Conservation (phyloP, 2,797 vertebrate genomes). For the Cirrhinus mrigala region DNA sequence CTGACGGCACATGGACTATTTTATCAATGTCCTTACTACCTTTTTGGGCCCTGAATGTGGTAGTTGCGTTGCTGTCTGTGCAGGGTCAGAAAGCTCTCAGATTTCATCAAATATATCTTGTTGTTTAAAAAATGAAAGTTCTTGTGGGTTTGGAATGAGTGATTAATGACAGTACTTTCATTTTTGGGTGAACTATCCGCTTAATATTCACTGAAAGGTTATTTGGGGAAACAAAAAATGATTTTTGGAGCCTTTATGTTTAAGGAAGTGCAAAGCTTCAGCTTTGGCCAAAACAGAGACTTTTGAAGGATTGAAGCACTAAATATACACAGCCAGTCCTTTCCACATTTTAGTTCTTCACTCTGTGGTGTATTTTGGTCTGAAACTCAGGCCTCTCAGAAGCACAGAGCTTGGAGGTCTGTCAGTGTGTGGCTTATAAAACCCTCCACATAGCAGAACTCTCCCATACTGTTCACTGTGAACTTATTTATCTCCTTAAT, state of each 20-base stretch:
- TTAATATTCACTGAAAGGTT: not conserved
- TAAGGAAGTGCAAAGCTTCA: not conserved
- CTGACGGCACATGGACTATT: too few relatives aligned
- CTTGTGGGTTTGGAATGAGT: too few relatives aligned
- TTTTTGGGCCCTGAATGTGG: too few relatives aligned
- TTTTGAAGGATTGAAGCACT: not conserved
- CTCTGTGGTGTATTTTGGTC: slow-evolving; percentile 14
- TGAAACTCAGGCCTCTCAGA: slow-evolving; percentile 3
- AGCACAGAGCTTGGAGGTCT: slow-evolving; percentile 34
- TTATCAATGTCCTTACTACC: too few relatives aligned
- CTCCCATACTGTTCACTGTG: slow-evolving; percentile 55
- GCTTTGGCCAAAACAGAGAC: not conserved
- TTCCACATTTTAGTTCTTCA: not conserved
- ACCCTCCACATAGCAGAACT: slow-evolving; percentile 10
- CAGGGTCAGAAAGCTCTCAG: too few relatives aligned
- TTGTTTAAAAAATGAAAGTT: too few relatives aligned
- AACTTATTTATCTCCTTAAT: slow-evolving; percentile 67
- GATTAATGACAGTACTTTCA: too few relatives aligned
- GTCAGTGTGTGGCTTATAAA: slow-evolving; percentile 57
- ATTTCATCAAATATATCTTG: too few relatives aligned
- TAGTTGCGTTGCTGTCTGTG: too few relatives aligned
- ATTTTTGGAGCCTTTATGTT: not conserved
- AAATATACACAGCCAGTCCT: not conserved
- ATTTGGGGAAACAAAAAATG: not conserved
- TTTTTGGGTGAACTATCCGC: too few relatives aligned